These are phyloP conservation scores for Merodon equestris DNA, from an alignment of 2,888 invertebrate genomes.

Conservation along the genomic window DNA sequence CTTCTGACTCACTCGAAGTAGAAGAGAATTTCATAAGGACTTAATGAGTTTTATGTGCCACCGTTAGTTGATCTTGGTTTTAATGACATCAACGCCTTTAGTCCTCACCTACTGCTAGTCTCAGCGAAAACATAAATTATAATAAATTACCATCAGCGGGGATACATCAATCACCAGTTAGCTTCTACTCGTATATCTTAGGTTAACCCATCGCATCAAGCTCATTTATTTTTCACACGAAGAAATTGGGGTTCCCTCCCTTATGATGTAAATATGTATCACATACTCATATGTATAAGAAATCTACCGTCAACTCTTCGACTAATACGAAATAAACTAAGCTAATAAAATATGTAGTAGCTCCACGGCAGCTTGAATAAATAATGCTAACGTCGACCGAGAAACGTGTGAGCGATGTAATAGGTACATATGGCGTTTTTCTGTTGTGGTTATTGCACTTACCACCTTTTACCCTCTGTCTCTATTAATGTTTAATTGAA, in stretches of 20 bases:
- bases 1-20: no score
- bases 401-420: no score
- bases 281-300: no score
- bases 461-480: not conserved
- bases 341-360: no score
- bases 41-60: no score
- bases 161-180: constrained; percentile 8
- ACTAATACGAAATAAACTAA: no score
- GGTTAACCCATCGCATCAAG: not conserved
- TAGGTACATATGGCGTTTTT: not conserved
- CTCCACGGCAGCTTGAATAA: no score
- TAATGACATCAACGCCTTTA: no score
- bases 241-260: constrained; percentile 13
- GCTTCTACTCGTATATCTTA: not conserved
- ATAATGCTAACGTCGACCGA: not conserved
- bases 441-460: constrained; percentile 1
- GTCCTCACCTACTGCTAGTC: not conserved
- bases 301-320: no score
- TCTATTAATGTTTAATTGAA: constrained; percentile 25
- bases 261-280: not conserved
- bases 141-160: not conserved
- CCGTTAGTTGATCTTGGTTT: no score
- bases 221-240: constrained; percentile 17
- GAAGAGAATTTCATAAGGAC: no score
- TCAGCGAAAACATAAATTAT: constrained; percentile 6